Evolutionary conservation across 2,888 invertebrate species (phyloP), one percentile per base, ranked within the genome.

Genomic region (Taenaris catops): DNA sequence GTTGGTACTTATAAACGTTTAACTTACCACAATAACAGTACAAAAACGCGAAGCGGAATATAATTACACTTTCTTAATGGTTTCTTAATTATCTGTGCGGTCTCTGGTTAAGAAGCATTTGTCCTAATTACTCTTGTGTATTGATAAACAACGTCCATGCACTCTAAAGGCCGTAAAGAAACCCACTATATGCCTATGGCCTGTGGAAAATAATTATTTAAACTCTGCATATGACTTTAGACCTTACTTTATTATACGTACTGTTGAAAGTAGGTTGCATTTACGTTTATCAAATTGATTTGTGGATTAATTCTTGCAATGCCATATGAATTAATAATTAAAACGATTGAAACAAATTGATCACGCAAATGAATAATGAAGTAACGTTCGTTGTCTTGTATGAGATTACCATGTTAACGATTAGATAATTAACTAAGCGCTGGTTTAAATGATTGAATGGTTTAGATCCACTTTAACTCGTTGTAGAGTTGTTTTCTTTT

Each of bases 321-420:
- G 44, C 38, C 46, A 38, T 46, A 44, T 44, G 38, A 36, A 43
- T 46, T 46, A 32, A 35, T 35, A 26, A 45, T 31, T 25, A 27
- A 32, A 37, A 25, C 11, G 17, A 10, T 18, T 6, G 17, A 43
- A 33, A 25, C 12, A 24, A 38, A 41, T 44, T 44, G 43, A 23
- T 34, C 44, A 44, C 40, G 44, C 37, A 12, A 38, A 18, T 19
- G 36, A 26, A 40, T 43, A 43, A 43, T 43, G 35, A 25, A 29
- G 24, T 18, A 32, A 32, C 24, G 17, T 26, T 26, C 11, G n/a
- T 7, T 26, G 25, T 14, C 23, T 25, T 17, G 6, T 5, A 23
- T 31, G 10, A 24, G 11, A 32, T 32, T 32, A 32, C 10, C 32
- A 32, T 18, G 18, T 24, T 18, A 8, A 25, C 32, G 11, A 8